Evolutionary conservation across 1,140 invertebrate species (phyloP), one percentile per base, ranked within the genome.

Genomic region (Micrasema longulum): DNA sequence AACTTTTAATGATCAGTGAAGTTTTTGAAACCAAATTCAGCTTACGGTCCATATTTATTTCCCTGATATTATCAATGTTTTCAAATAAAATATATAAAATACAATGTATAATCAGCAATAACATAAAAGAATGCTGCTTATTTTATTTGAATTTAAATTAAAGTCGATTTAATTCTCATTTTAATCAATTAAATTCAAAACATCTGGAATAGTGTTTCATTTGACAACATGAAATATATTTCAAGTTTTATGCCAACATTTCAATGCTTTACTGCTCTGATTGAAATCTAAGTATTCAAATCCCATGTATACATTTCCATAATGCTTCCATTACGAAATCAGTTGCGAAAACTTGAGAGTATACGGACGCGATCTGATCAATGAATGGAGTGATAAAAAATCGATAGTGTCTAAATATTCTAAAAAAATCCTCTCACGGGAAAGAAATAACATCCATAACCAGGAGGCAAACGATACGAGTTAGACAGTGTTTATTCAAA

Each of bases 361-460:
- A 60, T 38, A 41, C 35, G 18, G 36, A 60, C 12, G 35, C 36
- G 36, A 20, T 60, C 35, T 41, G 36, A 60, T 52, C 48, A 22
- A 9, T 43, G 16, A 60, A 20, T 38, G 36, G 35, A 60, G 36
- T 23, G 55, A 41, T 41, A 60, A 60, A 22, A 16, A 60, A 41
- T 38, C 18, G 55, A 60, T 60, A 38, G 36, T 60, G 36, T 60
- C 36, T 18, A 60, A 41, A 20, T 60, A 53, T 53, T 53, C 38
- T 36, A 55, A 36, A 68, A 55, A 53, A 68, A 64, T 26, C 52
- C 38, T 68, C 65, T 53, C 65, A 68, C 50, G 65, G 65, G 65
- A 68, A 68, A 55, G 45, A 66, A 50, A 20, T 11, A 47, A 47
- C 60, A 64, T 63, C 60, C 23, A 64, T 64, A 31, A 64, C 60